phyloP scores from a whole-genome alignment of 2,888 invertebrate genomes.

The Crematogaster levior region DNA sequence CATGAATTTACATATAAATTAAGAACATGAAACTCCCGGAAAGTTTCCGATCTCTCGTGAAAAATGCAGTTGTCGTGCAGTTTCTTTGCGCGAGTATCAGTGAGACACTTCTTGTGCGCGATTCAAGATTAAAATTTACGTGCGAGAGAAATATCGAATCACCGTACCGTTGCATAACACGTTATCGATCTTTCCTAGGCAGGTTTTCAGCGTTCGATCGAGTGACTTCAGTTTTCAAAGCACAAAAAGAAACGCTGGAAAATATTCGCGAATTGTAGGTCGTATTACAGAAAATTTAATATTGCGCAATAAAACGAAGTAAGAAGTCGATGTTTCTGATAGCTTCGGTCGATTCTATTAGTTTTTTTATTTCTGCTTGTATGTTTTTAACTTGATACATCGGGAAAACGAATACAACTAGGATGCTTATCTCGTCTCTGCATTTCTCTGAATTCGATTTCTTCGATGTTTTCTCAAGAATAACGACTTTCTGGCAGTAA shows the following conservation, averaged over 20 bases:
- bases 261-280: not conserved
- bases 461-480: slow-evolving; percentile 58
- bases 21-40: not conserved
- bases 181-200: slow-evolving; percentile 11
- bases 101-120: not conserved
- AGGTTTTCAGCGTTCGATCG: not conserved
- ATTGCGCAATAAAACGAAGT: slow-evolving; percentile 20
- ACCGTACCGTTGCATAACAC: not conserved
- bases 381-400: slow-evolving; percentile 47
- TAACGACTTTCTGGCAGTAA: slow-evolving; percentile 67
- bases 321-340: not conserved
- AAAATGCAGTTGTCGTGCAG: slow-evolving; percentile 17
- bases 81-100: slow-evolving; percentile 1
- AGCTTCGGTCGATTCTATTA: not conserved
- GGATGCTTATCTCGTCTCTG: slow-evolving; percentile 31
- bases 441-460: not conserved
- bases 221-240: not conserved
- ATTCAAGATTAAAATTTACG: not conserved
- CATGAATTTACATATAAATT: slow-evolving; percentile 43
- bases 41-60: slow-evolving; percentile 38
- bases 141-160: not conserved
- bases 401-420: slow-evolving; percentile 50
- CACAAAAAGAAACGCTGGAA: not conserved
- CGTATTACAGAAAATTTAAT: slow-evolving; percentile 18
- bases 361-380: not conserved